phyloP scores from a whole-genome alignment of 2,797 vertebrate genomes.

The Pipistrellus pipistrellus region DNA sequence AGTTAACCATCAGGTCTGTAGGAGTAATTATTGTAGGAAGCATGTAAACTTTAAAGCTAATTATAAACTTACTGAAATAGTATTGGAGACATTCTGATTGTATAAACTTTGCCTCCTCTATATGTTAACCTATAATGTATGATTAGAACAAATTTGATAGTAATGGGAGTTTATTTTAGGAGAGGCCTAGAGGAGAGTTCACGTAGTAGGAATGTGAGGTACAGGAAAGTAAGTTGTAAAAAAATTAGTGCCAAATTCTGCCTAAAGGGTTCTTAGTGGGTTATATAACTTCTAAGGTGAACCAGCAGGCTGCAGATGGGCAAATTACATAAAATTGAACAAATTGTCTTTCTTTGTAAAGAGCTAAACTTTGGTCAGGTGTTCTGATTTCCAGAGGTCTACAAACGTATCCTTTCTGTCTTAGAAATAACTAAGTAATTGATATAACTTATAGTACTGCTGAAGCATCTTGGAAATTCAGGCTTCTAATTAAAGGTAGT shows the following conservation, averaged over 20 bases:
- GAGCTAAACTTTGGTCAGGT: neutral
- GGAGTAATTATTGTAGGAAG: neutral
- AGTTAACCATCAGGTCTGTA: neutral
- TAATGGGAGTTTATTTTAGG: neutral
- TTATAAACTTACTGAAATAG: neutral
- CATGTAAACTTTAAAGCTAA: neutral
- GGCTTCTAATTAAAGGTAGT: neutral
- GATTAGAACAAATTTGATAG: slow-evolving; percentile 9
- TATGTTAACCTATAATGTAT: neutral
- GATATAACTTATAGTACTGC: neutral
- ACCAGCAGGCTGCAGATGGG: neutral
- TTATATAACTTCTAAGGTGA: neutral
- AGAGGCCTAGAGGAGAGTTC: neutral
- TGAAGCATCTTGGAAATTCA: neutral
- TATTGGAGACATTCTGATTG: neutral
- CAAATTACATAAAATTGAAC: neutral
- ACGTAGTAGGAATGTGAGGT: neutral
- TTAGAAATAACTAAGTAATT: neutral
- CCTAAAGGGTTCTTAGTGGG: neutral
- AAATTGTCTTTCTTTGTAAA: neutral
- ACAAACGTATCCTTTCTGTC: neutral
- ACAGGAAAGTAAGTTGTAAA: neutral
- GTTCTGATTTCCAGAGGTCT: slow-evolving; percentile 42
- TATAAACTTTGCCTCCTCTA: neutral
- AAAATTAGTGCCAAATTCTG: neutral